Evolutionary conservation across 2,797 vertebrate species (phyloP).

Genomic region (Semaprochilodus insignis): DNA sequence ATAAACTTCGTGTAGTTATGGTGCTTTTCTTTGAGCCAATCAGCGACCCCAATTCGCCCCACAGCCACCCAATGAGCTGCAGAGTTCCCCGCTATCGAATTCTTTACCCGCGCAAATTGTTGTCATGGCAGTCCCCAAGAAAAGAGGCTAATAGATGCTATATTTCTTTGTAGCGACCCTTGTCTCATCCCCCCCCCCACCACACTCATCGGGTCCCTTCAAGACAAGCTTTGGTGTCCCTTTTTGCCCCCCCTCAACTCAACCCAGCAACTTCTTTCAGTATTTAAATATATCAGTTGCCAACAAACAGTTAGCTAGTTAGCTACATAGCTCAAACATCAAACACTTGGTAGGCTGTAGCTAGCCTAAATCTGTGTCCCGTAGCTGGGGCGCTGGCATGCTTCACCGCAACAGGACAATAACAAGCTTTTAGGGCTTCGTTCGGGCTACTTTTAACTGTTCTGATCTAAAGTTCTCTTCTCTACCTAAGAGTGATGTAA

Average conservation of each 20-base stretch:
- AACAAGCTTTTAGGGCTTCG: slow-evolving; percentile 69
- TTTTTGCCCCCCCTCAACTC: background rate
- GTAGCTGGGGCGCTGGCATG: slow-evolving; percentile 72
- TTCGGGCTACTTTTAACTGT: slow-evolving; percentile 76
- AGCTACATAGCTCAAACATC: slow-evolving; percentile 27
- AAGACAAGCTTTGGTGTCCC: background rate
- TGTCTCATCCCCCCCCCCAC: slow-evolving; percentile 68
- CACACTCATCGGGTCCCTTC: slow-evolving; percentile 65
- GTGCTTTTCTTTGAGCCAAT: slow-evolving; percentile 94
- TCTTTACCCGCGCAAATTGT: slow-evolving; percentile 98
- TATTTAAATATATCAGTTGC: background rate
- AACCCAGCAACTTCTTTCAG: too few relatives aligned
- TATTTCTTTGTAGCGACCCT: slow-evolving; percentile 82
- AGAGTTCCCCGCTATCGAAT: slow-evolving; percentile 93
- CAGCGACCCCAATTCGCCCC: slow-evolving; percentile 96
- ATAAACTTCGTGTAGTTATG: slow-evolving; percentile 93
- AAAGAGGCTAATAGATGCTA: slow-evolving; percentile 89
- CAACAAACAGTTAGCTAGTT: background rate
- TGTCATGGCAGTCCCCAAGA: slow-evolving; percentile 92
- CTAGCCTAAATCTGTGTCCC: slow-evolving; percentile 59
- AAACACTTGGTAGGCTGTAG: slow-evolving; percentile 8
- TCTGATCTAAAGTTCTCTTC: slow-evolving; percentile 73
- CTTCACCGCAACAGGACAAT: slow-evolving; percentile 79
- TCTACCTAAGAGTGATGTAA: slow-evolving; percentile 83
- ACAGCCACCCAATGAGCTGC: slow-evolving; percentile 98